Evolutionary conservation across 2,113 vertebrate species (phyloP).

Genomic region (Gnathonemus echidnorhynchus): DNA sequence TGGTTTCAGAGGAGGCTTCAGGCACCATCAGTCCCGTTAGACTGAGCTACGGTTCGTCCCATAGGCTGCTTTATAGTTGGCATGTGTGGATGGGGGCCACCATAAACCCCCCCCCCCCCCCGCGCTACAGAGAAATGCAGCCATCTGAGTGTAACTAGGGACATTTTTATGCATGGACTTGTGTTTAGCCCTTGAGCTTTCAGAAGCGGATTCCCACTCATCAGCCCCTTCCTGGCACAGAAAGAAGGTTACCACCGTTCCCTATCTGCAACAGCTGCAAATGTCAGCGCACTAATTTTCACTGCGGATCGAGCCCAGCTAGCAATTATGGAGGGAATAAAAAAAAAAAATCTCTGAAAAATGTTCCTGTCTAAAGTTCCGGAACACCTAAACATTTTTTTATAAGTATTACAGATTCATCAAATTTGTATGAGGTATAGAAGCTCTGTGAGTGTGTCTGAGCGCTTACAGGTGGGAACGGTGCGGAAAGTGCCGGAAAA

Average conservation of each 20-base stretch:
- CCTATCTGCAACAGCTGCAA: neutral
- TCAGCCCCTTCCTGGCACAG: neutral
- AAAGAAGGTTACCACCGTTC: neutral
- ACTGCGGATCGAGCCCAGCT: neutral
- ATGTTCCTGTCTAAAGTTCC: neutral
- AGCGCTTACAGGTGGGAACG: neutral
- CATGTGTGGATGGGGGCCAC: neutral
- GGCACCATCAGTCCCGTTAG: neutral
- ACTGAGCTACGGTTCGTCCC: neutral
- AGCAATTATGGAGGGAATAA: neutral
- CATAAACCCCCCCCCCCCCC: neutral
- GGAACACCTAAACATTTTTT: neutral
- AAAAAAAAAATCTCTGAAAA: too few species aligned
- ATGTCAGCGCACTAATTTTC: constrained; percentile 10
- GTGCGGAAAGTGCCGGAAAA: neutral
- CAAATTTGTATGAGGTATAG: neutral
- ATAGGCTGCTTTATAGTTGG: neutral
- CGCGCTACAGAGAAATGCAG: neutral
- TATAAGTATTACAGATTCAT: neutral
- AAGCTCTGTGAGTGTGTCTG: neutral
- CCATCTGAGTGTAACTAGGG: neutral
- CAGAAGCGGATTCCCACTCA: neutral
- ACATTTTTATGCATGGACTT: neutral
- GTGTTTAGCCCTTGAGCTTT: neutral
- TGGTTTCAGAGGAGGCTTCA: neutral